Evolutionary conservation across 2,888 invertebrate species (phyloP).

Genomic region (Acronicta alni): DNA sequence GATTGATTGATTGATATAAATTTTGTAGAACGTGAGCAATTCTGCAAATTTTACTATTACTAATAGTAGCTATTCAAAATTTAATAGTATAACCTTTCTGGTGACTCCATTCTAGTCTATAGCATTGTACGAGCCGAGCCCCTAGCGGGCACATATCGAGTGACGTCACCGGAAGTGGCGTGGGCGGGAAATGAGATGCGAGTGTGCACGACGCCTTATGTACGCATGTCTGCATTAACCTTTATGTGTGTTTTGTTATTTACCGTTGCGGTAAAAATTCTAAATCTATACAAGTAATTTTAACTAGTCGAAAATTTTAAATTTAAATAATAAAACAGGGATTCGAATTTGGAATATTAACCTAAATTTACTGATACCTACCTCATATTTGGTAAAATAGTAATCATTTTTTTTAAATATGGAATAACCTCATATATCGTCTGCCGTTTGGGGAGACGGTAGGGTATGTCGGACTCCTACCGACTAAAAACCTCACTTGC

Average conservation of each 20-base stretch:
- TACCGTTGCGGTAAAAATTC: constrained; percentile 5
- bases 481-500: too few species aligned
- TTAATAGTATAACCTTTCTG: constrained; percentile 33
- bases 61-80: not conserved
- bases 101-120: constrained; percentile 41
- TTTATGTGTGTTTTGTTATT: constrained; percentile 44
- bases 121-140: constrained; percentile 53
- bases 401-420: too few species aligned
- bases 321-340: not conserved
- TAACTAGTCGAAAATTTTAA: not conserved
- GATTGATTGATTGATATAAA: too few species aligned
- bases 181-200: constrained; percentile 70
- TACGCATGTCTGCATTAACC: constrained; percentile 52
- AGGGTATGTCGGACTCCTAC: too few species aligned
- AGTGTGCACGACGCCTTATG: constrained; percentile 65
- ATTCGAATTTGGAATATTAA: not conserved
- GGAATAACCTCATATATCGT: too few species aligned
- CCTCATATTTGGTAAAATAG: too few species aligned
- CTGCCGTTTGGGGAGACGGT: too few species aligned
- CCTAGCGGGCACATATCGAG: constrained; percentile 61
- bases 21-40: too few species aligned
- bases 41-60: too few species aligned
- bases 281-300: too few species aligned
- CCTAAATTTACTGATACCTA: too few species aligned
- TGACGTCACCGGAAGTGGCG: constrained; percentile 73